Percentiles rank a stretch among this genome's conserved stretches.
These are phyloP conservation scores for Sebastes miniatus DNA, from an alignment of 2,797 vertebrate genomes.

Conservation along the genomic window DNA sequence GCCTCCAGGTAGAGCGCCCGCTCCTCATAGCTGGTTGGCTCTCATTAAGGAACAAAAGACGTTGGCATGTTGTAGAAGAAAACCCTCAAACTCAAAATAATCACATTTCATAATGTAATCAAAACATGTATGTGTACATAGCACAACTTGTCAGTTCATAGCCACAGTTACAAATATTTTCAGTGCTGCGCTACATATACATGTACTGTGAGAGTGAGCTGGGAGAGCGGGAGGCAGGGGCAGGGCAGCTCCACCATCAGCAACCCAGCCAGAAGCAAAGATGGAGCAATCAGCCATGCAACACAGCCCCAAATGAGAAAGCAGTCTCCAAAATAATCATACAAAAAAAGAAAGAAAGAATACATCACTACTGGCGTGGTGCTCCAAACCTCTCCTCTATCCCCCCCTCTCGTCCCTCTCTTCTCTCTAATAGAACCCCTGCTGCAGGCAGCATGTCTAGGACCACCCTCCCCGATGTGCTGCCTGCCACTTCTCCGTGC, in stretches of 20 bases:
- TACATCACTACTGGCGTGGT: constrained; percentile 88
- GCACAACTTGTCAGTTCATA: not conserved
- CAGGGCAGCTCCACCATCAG: constrained; percentile 41
- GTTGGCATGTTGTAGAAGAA: not conserved
- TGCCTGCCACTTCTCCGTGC: constrained; percentile 89
- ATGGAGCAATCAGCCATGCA: constrained; percentile 66
- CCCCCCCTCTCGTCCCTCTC: constrained; percentile 61
- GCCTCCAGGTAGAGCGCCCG: constrained; percentile 96
- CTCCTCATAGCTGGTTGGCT: constrained; percentile 91
- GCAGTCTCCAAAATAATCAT: constrained; percentile 84
- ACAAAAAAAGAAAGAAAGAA: constrained; percentile 60
- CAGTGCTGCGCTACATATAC: not conserved
- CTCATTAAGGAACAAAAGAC: constrained; percentile 64
- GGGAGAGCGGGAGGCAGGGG: constrained; percentile 5
- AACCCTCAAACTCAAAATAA: not conserved
- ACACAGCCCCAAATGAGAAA: constrained; percentile 82
- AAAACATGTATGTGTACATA: not conserved
- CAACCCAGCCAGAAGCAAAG: constrained; percentile 49
- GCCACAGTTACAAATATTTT: constrained; percentile 3
- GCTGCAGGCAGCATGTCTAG: constrained; percentile 85
- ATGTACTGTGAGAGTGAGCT: constrained; percentile 5
- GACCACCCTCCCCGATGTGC: constrained; percentile 78
- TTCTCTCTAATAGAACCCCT: constrained; percentile 90
- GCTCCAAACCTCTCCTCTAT: constrained; percentile 69
- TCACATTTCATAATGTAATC: not conserved